Evolutionary conservation across 2,113 vertebrate genomes (phyloP).

Genomic region (Machaerirhynchus nigripectus): DNA sequence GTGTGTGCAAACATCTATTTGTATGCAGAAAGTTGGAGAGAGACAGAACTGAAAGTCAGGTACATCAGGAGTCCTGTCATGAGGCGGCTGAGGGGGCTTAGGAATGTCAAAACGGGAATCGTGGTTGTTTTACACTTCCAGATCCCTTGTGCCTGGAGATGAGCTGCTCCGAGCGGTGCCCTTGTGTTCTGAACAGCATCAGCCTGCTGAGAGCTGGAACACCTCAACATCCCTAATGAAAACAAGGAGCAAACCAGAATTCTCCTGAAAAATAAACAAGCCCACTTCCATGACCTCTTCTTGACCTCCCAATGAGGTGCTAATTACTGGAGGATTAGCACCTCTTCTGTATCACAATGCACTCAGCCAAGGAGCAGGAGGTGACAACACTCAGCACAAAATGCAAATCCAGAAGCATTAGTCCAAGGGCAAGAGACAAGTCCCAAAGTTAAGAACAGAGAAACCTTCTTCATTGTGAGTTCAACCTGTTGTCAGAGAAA

Average conservation of each 20-base stretch:
- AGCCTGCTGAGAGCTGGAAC: neutral
- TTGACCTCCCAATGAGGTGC: slow-evolving; percentile 70
- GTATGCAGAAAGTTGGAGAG: neutral
- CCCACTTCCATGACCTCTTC: slow-evolving; percentile 37
- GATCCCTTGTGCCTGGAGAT: neutral
- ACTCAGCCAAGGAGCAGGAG: slow-evolving; percentile 17
- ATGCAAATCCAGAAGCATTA: slow-evolving; percentile 9
- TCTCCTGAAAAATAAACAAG: slow-evolving; percentile 59
- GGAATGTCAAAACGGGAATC: neutral
- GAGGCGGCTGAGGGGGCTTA: neutral
- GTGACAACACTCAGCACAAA: slow-evolving; percentile 22
- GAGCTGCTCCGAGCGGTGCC: neutral
- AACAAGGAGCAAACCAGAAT: slow-evolving; percentile 58
- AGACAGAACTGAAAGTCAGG: neutral
- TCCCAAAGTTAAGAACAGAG: neutral
- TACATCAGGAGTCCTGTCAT: neutral
- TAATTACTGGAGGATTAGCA: slow-evolving; percentile 75
- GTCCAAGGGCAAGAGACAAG: neutral
- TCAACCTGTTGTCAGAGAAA: neutral
- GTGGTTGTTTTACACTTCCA: neutral
- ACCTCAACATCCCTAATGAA: slow-evolving; percentile 51
- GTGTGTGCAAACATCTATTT: neutral
- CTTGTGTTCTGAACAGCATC: neutral
- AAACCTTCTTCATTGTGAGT: neutral
- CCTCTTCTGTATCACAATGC: slow-evolving; percentile 59